Percentiles rank a stretch among this genome's conserved stretches.
Conservation (phyloP, 2,797 vertebrate genomes). For the Crocidura indochinensis region DNA sequence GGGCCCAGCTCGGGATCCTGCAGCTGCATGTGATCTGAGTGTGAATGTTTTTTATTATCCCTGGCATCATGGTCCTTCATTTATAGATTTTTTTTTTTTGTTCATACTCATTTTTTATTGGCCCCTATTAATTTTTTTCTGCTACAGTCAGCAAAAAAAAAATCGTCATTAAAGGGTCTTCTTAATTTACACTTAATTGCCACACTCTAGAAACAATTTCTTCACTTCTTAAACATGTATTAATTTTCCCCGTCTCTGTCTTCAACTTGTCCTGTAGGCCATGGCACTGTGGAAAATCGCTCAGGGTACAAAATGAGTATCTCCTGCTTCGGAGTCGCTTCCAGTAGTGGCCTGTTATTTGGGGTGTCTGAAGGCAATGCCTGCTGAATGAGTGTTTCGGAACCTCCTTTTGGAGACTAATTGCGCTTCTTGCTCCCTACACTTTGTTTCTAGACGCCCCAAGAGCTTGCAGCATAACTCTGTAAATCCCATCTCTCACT, state of each 20-base stretch:
- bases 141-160: slow-evolving; percentile 82
- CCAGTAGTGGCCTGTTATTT: slow-evolving; percentile 50
- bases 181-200: slow-evolving; percentile 85
- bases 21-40: slow-evolving; percentile 85
- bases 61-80: slow-evolving; percentile 78
- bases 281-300: slow-evolving; percentile 51
- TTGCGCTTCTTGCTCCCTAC: slow-evolving; percentile 68
- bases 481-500: slow-evolving; percentile 72
- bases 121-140: slow-evolving; percentile 76
- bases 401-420: slow-evolving; percentile 78
- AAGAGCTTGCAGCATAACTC: slow-evolving; percentile 64
- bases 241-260: slow-evolving; percentile 57
- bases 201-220: slow-evolving; percentile 72
- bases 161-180: slow-evolving; percentile 80
- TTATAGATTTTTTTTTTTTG: slow-evolving; percentile 81
- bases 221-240: slow-evolving; percentile 79
- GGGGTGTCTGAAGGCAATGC: slow-evolving; percentile 60
- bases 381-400: slow-evolving; percentile 46
- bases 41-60: slow-evolving; percentile 82
- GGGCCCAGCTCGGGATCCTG: slow-evolving; percentile 83
- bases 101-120: slow-evolving; percentile 83
- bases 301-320: slow-evolving; percentile 56
- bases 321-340: slow-evolving; percentile 53
- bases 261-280: slow-evolving; percentile 73
- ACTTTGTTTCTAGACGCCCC: slow-evolving; percentile 77